Percentiles rank a stretch among this genome's conserved stretches.
Conservation (phyloP, 2,797 vertebrate species). For the Helicolenus hilgendorfi region DNA sequence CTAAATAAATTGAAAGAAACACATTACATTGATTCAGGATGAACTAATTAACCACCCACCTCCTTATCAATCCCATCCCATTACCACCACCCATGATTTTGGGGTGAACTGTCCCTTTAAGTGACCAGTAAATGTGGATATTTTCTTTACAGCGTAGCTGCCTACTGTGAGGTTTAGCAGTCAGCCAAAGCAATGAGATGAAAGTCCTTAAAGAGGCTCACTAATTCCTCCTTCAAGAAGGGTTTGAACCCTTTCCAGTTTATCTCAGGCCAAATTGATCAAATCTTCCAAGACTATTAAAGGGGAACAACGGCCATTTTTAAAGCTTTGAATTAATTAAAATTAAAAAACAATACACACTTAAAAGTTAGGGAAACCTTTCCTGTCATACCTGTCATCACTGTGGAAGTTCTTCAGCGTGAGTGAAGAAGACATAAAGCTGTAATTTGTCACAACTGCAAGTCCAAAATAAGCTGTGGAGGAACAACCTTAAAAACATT, state of each 20-base stretch:
- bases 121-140: not conserved
- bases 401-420: too few relatives aligned
- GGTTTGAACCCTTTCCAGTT: constrained; percentile 1
- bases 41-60: not conserved
- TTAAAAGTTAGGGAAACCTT: too few relatives aligned
- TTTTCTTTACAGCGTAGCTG: not conserved
- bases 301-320: too few relatives aligned
- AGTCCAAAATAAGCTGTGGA: too few relatives aligned
- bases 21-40: not conserved
- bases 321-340: too few relatives aligned
- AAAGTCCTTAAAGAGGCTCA: constrained; percentile 23
- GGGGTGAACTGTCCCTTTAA: not conserved
- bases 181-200: not conserved
- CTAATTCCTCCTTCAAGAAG: constrained; percentile 16
- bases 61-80: not conserved
- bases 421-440: too few relatives aligned
- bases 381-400: too few relatives aligned
- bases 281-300: not conserved
- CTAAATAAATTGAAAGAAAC: not conserved
- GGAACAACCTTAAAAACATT: too few relatives aligned
- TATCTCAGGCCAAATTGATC: not conserved
- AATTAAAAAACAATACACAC: too few relatives aligned
- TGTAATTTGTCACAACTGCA: too few relatives aligned
- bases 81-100: too few relatives aligned
- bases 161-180: not conserved